phyloP scores from a whole-genome alignment of 2,888 invertebrate species.

The Hydroisotoma schaefferi region DNA sequence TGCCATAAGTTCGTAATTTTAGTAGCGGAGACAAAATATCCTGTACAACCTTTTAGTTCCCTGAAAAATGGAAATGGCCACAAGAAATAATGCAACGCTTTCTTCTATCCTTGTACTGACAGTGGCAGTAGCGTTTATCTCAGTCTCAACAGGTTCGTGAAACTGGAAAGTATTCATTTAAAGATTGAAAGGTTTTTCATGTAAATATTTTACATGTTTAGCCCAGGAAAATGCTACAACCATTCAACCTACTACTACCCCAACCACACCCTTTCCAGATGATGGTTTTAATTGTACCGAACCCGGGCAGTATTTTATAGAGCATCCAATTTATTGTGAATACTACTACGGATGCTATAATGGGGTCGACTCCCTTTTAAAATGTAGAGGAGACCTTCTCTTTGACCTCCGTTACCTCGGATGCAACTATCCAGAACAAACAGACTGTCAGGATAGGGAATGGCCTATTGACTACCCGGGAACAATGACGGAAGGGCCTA shows the following conservation, averaged over 20 bases:
- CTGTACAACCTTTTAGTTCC: too few relatives aligned
- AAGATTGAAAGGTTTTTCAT: too few relatives aligned
- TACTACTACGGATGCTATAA: conserved; percentile 16
- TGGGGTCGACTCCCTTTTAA: not conserved
- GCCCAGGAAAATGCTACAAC: not conserved
- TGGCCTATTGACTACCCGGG: conserved; percentile 20
- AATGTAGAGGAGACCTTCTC: conserved; percentile 2
- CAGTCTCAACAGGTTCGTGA: too few relatives aligned
- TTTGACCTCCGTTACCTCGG: conserved; percentile 22
- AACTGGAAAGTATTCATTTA: too few relatives aligned
- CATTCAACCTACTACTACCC: not conserved
- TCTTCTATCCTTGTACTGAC: too few relatives aligned
- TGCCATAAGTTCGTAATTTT: too few relatives aligned
- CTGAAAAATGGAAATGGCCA: too few relatives aligned
- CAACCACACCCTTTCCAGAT: conserved; percentile 6
- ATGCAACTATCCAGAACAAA: conserved; percentile 23
- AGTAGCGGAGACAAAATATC: too few relatives aligned
- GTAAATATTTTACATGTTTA: too few relatives aligned
- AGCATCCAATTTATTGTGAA: conserved; percentile 20
- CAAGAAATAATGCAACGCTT: too few relatives aligned
- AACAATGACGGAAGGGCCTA: conserved; percentile 2
- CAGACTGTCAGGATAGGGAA: conserved; percentile 18
- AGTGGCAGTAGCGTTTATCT: too few relatives aligned
- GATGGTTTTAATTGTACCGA: conserved; percentile 7
- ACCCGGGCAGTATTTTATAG: conserved; percentile 12